phyloP scores from a whole-genome alignment of 2,888 invertebrate genomes.

The Nezara viridula region DNA sequence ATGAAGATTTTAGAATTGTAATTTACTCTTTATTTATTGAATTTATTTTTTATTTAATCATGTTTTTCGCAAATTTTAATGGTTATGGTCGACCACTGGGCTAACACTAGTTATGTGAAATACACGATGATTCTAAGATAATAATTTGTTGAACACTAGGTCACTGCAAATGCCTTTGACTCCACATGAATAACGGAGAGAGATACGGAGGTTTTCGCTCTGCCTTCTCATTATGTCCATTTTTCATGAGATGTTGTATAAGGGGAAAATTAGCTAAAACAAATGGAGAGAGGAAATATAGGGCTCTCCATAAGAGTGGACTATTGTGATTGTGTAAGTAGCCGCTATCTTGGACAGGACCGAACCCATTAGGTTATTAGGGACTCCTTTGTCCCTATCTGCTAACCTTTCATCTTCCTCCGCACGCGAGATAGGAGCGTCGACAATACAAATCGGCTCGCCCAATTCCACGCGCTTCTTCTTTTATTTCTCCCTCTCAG shows the following conservation, averaged over 20 bases:
- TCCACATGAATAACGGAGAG: neutral
- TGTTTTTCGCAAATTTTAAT: no score
- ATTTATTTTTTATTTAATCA: no score
- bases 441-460: slow-evolving; percentile 3
- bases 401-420: neutral
- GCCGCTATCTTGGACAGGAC: neutral
- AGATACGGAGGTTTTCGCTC: neutral
- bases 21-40: no score
- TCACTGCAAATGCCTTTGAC: no score
- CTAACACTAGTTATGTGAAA: no score
- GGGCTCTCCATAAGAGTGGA: neutral
- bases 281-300: slow-evolving; percentile 32
- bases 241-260: neutral
- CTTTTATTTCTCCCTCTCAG: neutral
- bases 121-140: no score
- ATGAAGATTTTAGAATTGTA: no score
- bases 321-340: slow-evolving; percentile 1
- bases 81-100: no score
- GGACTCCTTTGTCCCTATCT: neutral
- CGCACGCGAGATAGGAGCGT: neutral
- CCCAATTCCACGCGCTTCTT: neutral
- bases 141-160: no score
- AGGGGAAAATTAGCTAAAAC: neutral
- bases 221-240: neutral
- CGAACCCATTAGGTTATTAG: slow-evolving; percentile 16